Evolutionary conservation across 2,113 vertebrate species (phyloP), one percentile per base, ranked within the genome.

Genomic region (Brachirus orientalis): DNA sequence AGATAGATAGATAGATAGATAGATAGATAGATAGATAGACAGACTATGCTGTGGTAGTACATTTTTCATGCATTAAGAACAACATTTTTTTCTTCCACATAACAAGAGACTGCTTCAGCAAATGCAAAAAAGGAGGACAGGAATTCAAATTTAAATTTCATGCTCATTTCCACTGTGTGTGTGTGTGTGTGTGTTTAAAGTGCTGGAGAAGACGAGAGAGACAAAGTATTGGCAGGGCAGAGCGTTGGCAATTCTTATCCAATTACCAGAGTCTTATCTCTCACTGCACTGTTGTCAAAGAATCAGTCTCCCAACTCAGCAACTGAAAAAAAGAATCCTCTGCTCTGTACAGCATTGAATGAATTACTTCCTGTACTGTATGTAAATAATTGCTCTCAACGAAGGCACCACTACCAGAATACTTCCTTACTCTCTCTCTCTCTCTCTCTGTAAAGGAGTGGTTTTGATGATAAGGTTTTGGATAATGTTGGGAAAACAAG

Each of bases 201-300:
- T 67, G 72, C 82, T 81, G 55, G 61, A 78, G 65, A 61, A 74
- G 55, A 66, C 37, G 41, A 66, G 60, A 16, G 69, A 82, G 71
- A 80, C 77, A 82, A 89, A 86, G 75, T 84, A 88, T 84, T 90
- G 87, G 82, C 86, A 88, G 85, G 87, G 82, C 86, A 88, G 85
- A 83, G 75, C 55, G 57, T 60, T 69, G 51, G 79, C 86, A 91
- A 88, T 90, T 90, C 82, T 90, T 90, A 92, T 92, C 92, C 85
- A 90, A 92, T 92, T 92, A 93, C 77, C 14, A 19, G 38, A 78
- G 78, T 79, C 79, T 90, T 89, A 90, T 92, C 88, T 88, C 57
- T 73, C 59, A 1, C 65, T 69, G 67, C 72, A 67, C 88, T 86
- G 86, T 77, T 86, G 86, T 77, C 78, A 87, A 74, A 85, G 85